phyloP scores from a whole-genome alignment of 2,797 vertebrate genomes.

The Chaunax sp. region DNA sequence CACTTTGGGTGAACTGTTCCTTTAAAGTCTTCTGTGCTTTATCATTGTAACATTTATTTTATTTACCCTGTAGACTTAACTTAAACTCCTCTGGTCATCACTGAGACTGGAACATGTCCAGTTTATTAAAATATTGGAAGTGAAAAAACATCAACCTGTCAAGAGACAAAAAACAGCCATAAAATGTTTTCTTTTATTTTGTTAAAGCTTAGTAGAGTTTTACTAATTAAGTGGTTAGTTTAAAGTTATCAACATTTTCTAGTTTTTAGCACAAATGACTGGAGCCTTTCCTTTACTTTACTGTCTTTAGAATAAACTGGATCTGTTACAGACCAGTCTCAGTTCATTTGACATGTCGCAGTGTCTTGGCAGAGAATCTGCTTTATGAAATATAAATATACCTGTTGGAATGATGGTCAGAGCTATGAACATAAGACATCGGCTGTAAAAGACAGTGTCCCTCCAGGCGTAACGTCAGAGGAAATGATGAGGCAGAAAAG shows the following conservation, averaged over 20 bases:
- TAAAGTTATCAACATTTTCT: not conserved
- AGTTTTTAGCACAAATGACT: not conserved
- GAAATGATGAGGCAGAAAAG: not conserved
- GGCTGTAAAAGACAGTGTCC: not conserved
- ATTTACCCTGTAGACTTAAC: too few species aligned
- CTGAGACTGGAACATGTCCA: not conserved
- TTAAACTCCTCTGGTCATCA: not conserved
- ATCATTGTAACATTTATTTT: too few species aligned
- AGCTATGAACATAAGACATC: not conserved
- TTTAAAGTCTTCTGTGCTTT: too few species aligned
- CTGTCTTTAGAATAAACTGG: too few species aligned
- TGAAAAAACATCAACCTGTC: not conserved
- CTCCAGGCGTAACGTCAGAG: not conserved
- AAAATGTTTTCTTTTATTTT: too few species aligned
- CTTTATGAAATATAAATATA: not conserved
- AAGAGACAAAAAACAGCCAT: too few species aligned
- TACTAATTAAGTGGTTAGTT: not conserved
- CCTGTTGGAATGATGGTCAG: fast-evolving
- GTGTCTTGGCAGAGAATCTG: too few species aligned
- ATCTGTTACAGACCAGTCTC: not conserved
- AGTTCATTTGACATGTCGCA: not conserved
- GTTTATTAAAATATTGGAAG: conserved; percentile 1
- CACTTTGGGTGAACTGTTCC: too few species aligned
- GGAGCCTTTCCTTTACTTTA: not conserved
- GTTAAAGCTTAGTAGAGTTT: too few species aligned